These are phyloP conservation scores for Coecobrya sp. DNA, from an alignment of 2,888 invertebrate species.

Conservation along the genomic window DNA sequence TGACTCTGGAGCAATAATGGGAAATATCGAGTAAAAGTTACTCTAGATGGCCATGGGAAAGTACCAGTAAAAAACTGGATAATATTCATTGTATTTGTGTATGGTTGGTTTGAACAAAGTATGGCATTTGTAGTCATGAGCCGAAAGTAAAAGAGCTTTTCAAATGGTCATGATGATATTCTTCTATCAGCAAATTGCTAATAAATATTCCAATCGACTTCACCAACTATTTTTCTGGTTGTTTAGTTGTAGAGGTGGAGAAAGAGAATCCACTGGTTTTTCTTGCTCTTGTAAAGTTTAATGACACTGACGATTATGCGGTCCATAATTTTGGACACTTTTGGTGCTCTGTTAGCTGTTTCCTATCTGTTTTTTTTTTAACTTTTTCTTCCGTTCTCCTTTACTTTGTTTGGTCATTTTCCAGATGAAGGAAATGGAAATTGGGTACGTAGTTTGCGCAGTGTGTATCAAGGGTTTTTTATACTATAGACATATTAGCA, in stretches of 20 bases:
- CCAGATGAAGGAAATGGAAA: constrained; percentile 15
- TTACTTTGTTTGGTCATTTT: constrained; percentile 27
- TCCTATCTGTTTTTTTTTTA: constrained; percentile 47
- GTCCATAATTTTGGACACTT: constrained; percentile 76
- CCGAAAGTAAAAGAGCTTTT: constrained; percentile 61
- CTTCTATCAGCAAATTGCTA: constrained; percentile 83
- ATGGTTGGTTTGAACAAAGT: constrained; percentile 57
- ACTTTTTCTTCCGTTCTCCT: constrained; percentile 1
- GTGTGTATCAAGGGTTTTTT: not conserved
- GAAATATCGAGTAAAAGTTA: constrained; percentile 79
- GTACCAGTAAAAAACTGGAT: constrained; percentile 9
- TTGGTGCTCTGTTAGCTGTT: not conserved
- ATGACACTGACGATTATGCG: constrained; percentile 82
- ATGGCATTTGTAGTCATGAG: constrained; percentile 79
- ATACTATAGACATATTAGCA: constrained; percentile 27
- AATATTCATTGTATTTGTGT: constrained; percentile 60
- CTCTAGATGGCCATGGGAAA: constrained; percentile 18
- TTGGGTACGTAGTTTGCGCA: not conserved
- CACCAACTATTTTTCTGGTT: constrained; percentile 68
- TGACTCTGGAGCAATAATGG: constrained; percentile 77
- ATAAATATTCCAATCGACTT: constrained; percentile 82
- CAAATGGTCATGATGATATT: constrained; percentile 79
- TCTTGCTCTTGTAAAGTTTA: constrained; percentile 74
- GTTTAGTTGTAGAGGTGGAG: not conserved
- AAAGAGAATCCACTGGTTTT: constrained; percentile 28